phyloP scores from a whole-genome alignment of 2,113 vertebrate species.

The Poecile atricapillus region DNA sequence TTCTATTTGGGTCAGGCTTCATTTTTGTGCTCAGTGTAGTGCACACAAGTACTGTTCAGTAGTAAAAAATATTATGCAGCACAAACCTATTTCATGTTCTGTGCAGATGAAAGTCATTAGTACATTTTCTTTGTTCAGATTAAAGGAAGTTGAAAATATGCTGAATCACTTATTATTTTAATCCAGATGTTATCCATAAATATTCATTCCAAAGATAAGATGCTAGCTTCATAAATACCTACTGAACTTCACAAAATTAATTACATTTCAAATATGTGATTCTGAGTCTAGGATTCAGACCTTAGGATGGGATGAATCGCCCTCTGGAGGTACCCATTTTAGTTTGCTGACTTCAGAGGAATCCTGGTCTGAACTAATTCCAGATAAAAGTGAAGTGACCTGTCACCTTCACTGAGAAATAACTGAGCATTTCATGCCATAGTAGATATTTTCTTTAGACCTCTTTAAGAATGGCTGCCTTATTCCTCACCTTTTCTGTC shows the following conservation, averaged over 20 bases:
- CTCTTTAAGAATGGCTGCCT: not conserved
- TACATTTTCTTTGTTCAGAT: not conserved
- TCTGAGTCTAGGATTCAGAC: not conserved
- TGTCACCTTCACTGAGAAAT: not conserved
- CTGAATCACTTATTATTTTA: not conserved
- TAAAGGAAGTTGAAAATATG: not conserved
- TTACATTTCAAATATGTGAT: not conserved
- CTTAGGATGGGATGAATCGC: conserved; percentile 18
- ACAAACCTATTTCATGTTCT: not conserved
- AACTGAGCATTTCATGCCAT: not conserved
- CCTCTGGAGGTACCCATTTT: conserved; percentile 46
- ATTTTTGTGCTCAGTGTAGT: not conserved
- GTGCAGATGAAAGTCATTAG: not conserved
- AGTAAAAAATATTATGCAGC: not conserved
- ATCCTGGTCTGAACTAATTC: not conserved
- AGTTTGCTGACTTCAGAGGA: not conserved
- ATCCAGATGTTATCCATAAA: not conserved
- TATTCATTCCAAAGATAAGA: not conserved
- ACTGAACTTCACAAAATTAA: not conserved
- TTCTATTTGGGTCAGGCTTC: not conserved
- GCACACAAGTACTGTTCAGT: not conserved
- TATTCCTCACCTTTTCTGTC: not conserved
- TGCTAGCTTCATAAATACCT: not conserved
- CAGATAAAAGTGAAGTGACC: not conserved
- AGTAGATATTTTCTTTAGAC: not conserved